Evolutionary conservation across 1,140 invertebrate species (phyloP), one percentile per base, ranked within the genome.

Genomic region (Mylabris phalerata): DNA sequence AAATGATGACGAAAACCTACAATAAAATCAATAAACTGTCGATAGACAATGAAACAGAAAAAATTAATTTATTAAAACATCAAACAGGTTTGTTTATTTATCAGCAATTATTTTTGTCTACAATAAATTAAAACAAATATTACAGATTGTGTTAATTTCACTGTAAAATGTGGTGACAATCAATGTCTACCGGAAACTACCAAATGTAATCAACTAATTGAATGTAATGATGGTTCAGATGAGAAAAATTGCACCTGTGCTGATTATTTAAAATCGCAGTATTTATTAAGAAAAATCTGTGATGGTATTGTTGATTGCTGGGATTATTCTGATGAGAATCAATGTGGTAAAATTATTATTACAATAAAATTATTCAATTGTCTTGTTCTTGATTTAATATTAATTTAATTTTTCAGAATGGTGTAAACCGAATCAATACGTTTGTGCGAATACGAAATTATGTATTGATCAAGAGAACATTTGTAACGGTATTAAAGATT

Each of bases 261-360:
- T 4, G 87, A 92, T 73, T 87, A 86, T 66, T 70, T 90, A 9
- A 79, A 78, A 55, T 81, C 85, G 9, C 85, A 89, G 62, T 80
- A 83, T 51, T 75, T 87, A 0, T 74, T 82, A 50, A 75, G 83
- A 7, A 92, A 92, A 74, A 86, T 92, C 50, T 92, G 90, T 67
- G 90, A 92, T 69, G 88, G 89, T 1, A 76, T 86, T 11, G 79
- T 85, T 3, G 88, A 91, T 63, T 92, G 89, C 64, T 86, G 83
- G 80, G 90, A 92, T 71, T 87, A 83, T 66, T 86, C 86, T 0
- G 89, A 92, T 71, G 89, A 92, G 75, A 80, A 80, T 51, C 78
- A 86, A 59, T 91, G 88, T 74, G 87, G 87, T 89, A 79, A 76
- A 50, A 39, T 7, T 38, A 13, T n/a, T 2, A 19, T 19, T 19